Evolutionary conservation across 2,888 invertebrate genomes (phyloP), one percentile per base, ranked within the genome.

Genomic region (Omphaloscelis lunosa): DNA sequence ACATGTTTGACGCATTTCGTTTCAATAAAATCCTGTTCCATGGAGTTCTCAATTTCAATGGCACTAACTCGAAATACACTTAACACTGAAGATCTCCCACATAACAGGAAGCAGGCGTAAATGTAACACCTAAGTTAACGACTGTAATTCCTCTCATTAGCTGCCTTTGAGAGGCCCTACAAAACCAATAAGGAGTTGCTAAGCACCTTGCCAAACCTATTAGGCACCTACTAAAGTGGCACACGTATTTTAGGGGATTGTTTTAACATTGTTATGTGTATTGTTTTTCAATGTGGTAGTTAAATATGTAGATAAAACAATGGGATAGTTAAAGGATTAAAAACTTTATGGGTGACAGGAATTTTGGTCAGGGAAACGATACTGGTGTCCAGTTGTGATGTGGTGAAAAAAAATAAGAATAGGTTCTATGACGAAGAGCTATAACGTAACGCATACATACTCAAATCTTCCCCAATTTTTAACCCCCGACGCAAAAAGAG

Each of bases 91-190:
- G 56, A 63, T 82, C 66, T 65, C 23, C 71, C 67, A 41, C 56
- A 34, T 34, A 39, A 61, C 79, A 70, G 59, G 20, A 45, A 51
- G 15, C 23, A n/a, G 53, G 45, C 45, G 53, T 75, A 61, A 59
- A 66, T 62, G 61, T 74, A 69, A 68, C 59, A 58, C 82, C 87
- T 79, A 72, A 77, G 72, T 74, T 73, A 78, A 77, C 63, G 75
- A 59, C 58, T 85, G 68, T 86, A 82, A 86, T 82, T 69, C 66
- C 72, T 74, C 74, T 86, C 74, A 85, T 85, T 87, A 85, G 58
- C 63, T 69, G 41, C 77, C 82, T 82, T 82, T 82, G 73, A 85
- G 71, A 71, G 61, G 73, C 59, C n/a, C 29, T 62, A 63, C 59
- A 72, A 75, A 81, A 83, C 83, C 86, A 85, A 82, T 85, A 77